Base-by-base conservation (phyloP, 1,140 invertebrate species). In the Apis dorsata region DNA sequence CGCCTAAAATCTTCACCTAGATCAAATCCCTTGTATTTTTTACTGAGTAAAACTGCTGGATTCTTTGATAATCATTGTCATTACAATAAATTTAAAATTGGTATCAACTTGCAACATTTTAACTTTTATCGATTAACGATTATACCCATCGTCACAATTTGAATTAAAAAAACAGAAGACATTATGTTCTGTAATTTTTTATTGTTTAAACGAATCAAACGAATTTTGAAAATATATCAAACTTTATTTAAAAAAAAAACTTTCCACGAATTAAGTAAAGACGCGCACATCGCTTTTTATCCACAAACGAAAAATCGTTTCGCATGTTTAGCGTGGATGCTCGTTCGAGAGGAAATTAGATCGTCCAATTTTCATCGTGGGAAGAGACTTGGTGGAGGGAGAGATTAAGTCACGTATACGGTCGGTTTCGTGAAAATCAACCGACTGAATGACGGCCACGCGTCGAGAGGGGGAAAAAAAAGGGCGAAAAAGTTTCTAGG, bases 291-390 rank as follows among this genome's bases (percentile, higher is more conserved):
- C 62, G 83, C 68, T 65, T 71, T 88, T 68, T 85, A 84, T 87
- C 83, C 65, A 34, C 65, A n/a, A 44, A 34, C 63, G 79, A 75
- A 86, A 87, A 87, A 83, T 73, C 79, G 63, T 85, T 79, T 84
- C 82, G 79, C 83, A 80, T 59, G 5, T 76, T n/a, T 72, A 71
- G 81, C 72, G 53, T 49, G 63, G 74, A 21, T 70, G 86, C 51
- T 68, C 81, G 86, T 86, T 86, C 68, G 60, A 73, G 57, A 72
- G 85, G 76, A 86, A 87, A 87, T 87, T 86, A 79, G 85, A 87
- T 86, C 86, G 75, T 34, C 66, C 75, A 75, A 87, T 87, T 86
- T 86, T 81, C 86, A 83, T 81, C 28, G 77, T 51, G 51, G 21
- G 1, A 7, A 1, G 66, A 59, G 21, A 55, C 13, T 3, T 24